Percentiles rank a stretch among this genome's conserved stretches.
phyloP scores from a whole-genome alignment of 2,797 vertebrate species.

The Ptychadena robeensis region DNA sequence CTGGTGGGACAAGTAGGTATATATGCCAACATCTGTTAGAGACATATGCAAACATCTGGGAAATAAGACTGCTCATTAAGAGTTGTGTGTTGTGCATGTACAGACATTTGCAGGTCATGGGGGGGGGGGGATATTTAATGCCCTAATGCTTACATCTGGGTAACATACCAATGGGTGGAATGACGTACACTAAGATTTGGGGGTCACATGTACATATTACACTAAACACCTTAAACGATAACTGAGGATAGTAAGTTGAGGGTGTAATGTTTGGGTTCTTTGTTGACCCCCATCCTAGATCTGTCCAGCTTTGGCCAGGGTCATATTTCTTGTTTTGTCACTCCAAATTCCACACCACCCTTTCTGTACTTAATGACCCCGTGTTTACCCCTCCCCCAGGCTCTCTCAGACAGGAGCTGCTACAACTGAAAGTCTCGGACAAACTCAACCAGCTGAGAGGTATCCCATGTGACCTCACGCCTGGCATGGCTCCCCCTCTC shows the following conservation, averaged over 20 bases:
- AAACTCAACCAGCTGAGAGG: conserved; percentile 77
- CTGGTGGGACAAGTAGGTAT: too few relatives aligned
- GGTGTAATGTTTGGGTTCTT: neutral
- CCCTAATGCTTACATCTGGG: too few relatives aligned
- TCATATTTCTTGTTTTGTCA: too few relatives aligned
- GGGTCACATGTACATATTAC: neutral
- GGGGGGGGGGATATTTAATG: neutral
- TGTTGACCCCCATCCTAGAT: too few relatives aligned
- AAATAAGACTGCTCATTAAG: too few relatives aligned
- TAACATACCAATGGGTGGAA: neutral
- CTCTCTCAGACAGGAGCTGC: conserved; percentile 82
- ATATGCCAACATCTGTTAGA: too few relatives aligned
- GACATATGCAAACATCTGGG: too few relatives aligned
- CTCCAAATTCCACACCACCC: neutral
- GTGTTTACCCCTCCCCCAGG: conserved; percentile 66
- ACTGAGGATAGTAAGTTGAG: too few relatives aligned
- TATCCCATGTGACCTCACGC: conserved; percentile 61
- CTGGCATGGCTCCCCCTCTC: neutral
- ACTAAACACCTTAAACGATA: too few relatives aligned
- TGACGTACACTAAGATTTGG: neutral
- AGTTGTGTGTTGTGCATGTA: too few relatives aligned
- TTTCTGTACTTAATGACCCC: neutral
- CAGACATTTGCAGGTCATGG: neutral
- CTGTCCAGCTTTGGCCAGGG: too few relatives aligned
- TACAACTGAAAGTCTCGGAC: conserved; percentile 81